A percentile compares a stretch with the other conserved stretches of the same genome.
These are phyloP conservation scores for Phrynocephalus guinanensis DNA, from an alignment of 2,797 vertebrate species.

Conservation along the genomic window DNA sequence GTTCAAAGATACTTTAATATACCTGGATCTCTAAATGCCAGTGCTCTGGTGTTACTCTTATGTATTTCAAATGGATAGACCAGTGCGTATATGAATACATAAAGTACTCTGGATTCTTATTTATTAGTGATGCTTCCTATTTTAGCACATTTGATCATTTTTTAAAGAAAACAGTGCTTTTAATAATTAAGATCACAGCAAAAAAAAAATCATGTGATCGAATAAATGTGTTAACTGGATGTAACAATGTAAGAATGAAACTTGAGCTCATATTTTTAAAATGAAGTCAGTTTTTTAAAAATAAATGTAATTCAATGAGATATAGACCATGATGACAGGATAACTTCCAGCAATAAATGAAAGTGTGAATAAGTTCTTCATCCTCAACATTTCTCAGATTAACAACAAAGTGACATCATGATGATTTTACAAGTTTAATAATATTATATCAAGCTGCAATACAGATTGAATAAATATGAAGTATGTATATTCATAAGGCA, in stretches of 20 bases:
- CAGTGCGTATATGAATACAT: not conserved
- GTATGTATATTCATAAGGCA: not conserved
- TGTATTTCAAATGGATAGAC: not conserved
- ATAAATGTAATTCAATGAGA: not conserved
- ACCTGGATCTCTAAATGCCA: not conserved
- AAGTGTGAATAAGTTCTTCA: not conserved
- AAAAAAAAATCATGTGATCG: not conserved
- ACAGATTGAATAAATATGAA: not conserved
- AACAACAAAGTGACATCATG: not conserved
- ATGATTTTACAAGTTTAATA: constrained; percentile 15
- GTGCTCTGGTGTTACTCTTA: not conserved
- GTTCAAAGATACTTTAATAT: not conserved
- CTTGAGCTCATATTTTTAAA: not conserved
- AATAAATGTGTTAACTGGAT: not conserved
- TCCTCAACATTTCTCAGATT: not conserved
- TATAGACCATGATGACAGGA: not conserved
- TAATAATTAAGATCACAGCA: not conserved
- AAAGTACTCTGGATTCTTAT: not conserved
- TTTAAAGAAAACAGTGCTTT: not conserved
- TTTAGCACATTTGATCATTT: not conserved
- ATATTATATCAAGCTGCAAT: not conserved
- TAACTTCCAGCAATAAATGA: not conserved
- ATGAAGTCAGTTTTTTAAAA: not conserved
- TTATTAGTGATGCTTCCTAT: not conserved
- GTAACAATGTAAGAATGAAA: not conserved